Evolutionary conservation across 1,140 invertebrate genomes (phyloP).

Genomic region (Zaprionus nigranus): DNA sequence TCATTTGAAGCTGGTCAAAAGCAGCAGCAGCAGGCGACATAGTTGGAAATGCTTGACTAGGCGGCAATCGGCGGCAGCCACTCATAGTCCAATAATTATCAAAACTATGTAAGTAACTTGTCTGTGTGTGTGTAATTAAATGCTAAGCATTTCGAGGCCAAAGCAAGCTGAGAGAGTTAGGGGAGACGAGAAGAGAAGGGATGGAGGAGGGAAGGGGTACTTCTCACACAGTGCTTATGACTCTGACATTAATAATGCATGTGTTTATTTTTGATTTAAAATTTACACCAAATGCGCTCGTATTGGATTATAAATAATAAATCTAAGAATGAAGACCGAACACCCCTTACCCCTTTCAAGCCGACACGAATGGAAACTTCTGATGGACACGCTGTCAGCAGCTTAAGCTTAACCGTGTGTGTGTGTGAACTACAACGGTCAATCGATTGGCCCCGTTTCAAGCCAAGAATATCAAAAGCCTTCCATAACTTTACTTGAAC

Average conservation of each 20-base stretch:
- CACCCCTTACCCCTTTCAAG: not conserved
- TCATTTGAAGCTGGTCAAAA: constrained; percentile 31
- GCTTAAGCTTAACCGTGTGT: not conserved
- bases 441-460: not conserved
- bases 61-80: constrained; percentile 29
- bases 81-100: constrained; percentile 77
- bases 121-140: constrained; percentile 61
- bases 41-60: constrained; percentile 14
- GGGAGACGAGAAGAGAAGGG: not conserved
- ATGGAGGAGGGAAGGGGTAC: not conserved
- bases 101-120: constrained; percentile 48
- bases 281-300: constrained; percentile 42
- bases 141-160: constrained; percentile 58
- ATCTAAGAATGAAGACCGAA: constrained; percentile 24
- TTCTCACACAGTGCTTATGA: not conserved
- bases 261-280: constrained; percentile 65
- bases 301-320: constrained; percentile 59
- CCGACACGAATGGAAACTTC: not conserved
- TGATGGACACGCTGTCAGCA: constrained; percentile 5
- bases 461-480: not conserved
- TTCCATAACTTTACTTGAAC: not conserved
- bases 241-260: constrained; percentile 58
- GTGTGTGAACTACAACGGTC: not conserved
- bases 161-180: not conserved
- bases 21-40: not conserved